phyloP scores from a whole-genome alignment of 2,113 vertebrate genomes.

The Hylia prasina region DNA sequence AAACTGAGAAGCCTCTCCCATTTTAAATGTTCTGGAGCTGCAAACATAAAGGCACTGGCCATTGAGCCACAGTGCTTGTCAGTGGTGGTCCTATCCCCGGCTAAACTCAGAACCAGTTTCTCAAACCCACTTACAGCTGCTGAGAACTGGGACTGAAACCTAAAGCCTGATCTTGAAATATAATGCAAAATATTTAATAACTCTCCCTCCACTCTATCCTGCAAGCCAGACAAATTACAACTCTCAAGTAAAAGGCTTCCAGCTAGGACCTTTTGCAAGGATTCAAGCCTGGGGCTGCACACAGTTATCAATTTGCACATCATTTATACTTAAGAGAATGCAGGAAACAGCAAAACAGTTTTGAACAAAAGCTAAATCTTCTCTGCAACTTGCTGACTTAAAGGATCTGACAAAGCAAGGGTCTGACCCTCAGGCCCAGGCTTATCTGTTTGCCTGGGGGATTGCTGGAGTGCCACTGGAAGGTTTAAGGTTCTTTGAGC shows the following conservation, averaged over 20 bases:
- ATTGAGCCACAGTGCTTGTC: background rate
- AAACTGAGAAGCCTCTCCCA: background rate
- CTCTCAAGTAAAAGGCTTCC: background rate
- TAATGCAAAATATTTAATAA: background rate
- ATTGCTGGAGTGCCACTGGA: background rate
- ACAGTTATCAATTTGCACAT: background rate
- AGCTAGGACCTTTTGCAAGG: background rate
- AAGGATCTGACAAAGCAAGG: background rate
- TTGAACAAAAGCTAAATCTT: background rate
- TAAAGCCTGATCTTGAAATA: background rate
- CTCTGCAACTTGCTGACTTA: background rate
- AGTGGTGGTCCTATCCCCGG: background rate
- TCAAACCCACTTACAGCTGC: background rate
- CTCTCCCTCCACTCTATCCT: background rate
- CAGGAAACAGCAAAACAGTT: background rate
- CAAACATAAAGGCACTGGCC: background rate
- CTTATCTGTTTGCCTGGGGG: slow-evolving; percentile 48
- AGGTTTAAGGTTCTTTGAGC: background rate
- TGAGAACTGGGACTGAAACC: background rate
- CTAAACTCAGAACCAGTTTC: background rate
- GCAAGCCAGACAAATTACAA: background rate
- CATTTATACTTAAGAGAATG: background rate
- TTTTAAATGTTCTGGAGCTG: background rate
- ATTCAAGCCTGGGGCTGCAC: background rate
- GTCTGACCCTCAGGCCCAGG: background rate